These are phyloP conservation scores for Arge pagana DNA, from an alignment of 2,888 invertebrate genomes.

Conservation along the genomic window DNA sequence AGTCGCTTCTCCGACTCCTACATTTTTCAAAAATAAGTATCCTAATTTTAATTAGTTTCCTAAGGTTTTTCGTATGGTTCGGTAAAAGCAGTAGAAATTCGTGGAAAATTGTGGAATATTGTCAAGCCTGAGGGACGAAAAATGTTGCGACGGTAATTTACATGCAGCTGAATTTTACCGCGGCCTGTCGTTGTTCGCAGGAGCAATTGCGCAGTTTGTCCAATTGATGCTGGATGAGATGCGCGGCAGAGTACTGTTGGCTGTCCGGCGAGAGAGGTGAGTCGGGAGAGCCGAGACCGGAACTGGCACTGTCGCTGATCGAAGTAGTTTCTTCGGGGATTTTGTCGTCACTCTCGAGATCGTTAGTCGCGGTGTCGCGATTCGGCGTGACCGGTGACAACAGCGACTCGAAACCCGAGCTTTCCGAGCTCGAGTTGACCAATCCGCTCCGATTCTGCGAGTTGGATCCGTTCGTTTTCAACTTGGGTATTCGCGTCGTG, in stretches of 20 bases:
- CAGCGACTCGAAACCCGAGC: constrained; percentile 50
- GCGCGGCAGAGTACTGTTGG: constrained; percentile 46
- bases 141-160: too few species aligned
- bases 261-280: constrained; percentile 48
- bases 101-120: too few species aligned
- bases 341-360: too few species aligned
- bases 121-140: too few species aligned
- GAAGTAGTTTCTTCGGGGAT: constrained; percentile 9
- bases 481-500: background rate
- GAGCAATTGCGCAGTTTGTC: constrained; percentile 48
- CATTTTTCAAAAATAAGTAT: too few species aligned
- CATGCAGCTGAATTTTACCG: constrained; percentile 43
- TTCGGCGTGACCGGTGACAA: constrained; percentile 46
- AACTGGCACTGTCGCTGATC: constrained; percentile 44
- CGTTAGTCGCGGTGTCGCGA: constrained; percentile 6
- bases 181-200: constrained; percentile 50
- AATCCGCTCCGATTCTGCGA: constrained; percentile 33
- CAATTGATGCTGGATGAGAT: constrained; percentile 46
- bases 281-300: constrained; percentile 45
- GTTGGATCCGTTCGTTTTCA: constrained; percentile 28
- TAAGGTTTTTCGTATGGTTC: too few species aligned
- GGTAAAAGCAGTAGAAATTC: too few species aligned
- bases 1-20: too few species aligned
- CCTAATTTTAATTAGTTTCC: too few species aligned
- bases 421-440: constrained; percentile 49